Evolutionary conservation across 2,888 invertebrate species (phyloP), one percentile per base, ranked within the genome.

Genomic region (Isoperla grammatica): DNA sequence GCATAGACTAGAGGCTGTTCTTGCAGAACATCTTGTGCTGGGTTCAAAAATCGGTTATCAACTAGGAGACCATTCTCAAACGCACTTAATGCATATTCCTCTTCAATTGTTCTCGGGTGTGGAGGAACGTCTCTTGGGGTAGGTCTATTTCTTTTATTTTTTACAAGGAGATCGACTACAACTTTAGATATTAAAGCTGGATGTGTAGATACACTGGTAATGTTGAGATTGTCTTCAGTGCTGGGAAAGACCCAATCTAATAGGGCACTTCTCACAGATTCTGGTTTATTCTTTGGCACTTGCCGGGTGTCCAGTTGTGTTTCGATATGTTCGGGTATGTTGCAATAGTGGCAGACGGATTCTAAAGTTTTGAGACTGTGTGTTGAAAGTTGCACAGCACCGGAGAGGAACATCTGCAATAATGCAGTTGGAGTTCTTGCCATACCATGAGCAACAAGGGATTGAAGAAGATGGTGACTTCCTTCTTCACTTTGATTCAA

Each of bases 401-500:
- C 73, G 1, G 75, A 73, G 2, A 72, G 65, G 55, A 75, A 79
- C 3, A 75, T 70, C 62, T 73, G 72, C 1, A 78, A 65, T 19
- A 79, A 67, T 12, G 65, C 66, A 45, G 72, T 71, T 66, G 13
- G 70, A 65, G 63, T 73, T 71, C 45, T 66, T 15, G 70, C 65
- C 63, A 73, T 71, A 45, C 71, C 68, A 55, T 69, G 63, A 8
- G 62, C 62, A 40, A 80, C 71, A 12, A 80, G 68, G 8, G 70
- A 69, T 62, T 75, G 75, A 1, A 79, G 65, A 8, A 80, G 69
- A 22, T 67, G 67, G 67, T 79, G 79, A 1, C 74, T 74, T 45
- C 67, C 66, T 57, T 72, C 67, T 62, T 76, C 75, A 57, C 74
- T 75, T 59, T 77, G 76, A 66, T 76, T 76, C 63, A 76, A 69